A percentile compares a stretch with the other conserved stretches of the same genome.
Evolutionary conservation across 2,888 invertebrate genomes (phyloP).

Genomic region (Timema podura): DNA sequence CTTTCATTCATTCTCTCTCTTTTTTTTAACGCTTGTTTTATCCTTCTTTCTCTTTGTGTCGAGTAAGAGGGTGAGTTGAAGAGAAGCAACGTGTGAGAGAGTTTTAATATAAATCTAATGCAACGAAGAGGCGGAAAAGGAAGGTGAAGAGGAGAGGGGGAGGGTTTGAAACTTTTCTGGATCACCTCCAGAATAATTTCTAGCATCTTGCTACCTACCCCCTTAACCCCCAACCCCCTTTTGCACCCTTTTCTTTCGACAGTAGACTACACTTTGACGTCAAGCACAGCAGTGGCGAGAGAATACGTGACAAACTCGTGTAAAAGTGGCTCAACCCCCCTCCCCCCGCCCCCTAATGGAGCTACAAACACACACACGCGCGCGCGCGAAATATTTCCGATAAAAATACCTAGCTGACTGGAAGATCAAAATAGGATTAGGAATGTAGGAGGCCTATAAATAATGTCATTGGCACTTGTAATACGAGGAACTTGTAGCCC

Average conservation of each 20-base stretch:
- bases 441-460: too few species aligned
- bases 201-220: background rate
- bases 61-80: background rate
- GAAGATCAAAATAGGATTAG: too few species aligned
- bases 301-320: conserved; percentile 10
- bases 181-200: conserved; percentile 14
- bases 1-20: background rate
- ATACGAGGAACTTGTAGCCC: too few species aligned
- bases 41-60: too few species aligned
- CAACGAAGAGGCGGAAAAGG: too few species aligned
- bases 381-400: too few species aligned
- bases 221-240: background rate
- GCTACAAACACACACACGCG: too few species aligned
- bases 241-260: background rate
- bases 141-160: conserved; percentile 1
- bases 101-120: conserved; percentile 15
- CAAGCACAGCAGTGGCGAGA: background rate
- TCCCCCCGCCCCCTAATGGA: too few species aligned
- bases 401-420: too few species aligned
- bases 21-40: too few species aligned
- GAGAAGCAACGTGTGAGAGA: background rate
- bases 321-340: too few species aligned
- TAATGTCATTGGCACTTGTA: too few species aligned
- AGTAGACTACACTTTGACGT: conserved; percentile 5
- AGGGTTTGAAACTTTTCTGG: conserved; percentile 7